Base-by-base conservation (phyloP, 2,888 invertebrate genomes). In the Erannis defoliaria region DNA sequence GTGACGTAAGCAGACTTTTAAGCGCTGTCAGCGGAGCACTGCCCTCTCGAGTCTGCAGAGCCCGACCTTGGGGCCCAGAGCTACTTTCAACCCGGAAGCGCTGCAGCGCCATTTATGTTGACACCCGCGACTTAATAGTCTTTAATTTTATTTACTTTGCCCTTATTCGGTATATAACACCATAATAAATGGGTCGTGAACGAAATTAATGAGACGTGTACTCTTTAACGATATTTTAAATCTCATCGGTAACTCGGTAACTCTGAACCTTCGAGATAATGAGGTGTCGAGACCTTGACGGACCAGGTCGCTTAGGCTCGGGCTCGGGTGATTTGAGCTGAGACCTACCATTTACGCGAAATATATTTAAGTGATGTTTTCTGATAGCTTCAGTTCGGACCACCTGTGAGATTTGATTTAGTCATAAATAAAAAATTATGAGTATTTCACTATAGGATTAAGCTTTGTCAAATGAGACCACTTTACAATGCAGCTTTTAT, bases 51-150 rank as follows among this genome's bases (percentile, higher is more conserved):
- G 76, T 72, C 71, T 51, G 80, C 63, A 64, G 70, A 55, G 69
- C 73, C 67, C 77, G 84, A 82, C 89, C 89, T 89, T 89, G 89
- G 89, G 76, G 70, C 65, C 67, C 75, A 74, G 81, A 83, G 82
- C 89, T 86, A 89, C 89, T 89, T 89, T 89, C 88, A 84, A 89
- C 88, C 86, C 89, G 89, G 89, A 89, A 88, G 74, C 78, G 69
- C 60, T 66, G 64, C 68, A 56, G 64, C 66, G 77, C 80, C 75
- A 75, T 78, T 77, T 80, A 77, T 68, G 67, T 72, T 60, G 70
- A 73, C 61, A 65, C 55, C 31, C 48, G 57, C 63, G 50, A 57
- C 59, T 45, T 55, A 37, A 64, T 54, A 54, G 40, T 29, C 61
- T 48, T 65, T 62, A 70, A 72, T 78, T 78, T 77, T 79, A 79